Percentiles rank a stretch among this genome's conserved stretches.
These are phyloP conservation scores for Spilogale gracilis DNA, from an alignment of 2,113 vertebrate species.

Conservation along the genomic window DNA sequence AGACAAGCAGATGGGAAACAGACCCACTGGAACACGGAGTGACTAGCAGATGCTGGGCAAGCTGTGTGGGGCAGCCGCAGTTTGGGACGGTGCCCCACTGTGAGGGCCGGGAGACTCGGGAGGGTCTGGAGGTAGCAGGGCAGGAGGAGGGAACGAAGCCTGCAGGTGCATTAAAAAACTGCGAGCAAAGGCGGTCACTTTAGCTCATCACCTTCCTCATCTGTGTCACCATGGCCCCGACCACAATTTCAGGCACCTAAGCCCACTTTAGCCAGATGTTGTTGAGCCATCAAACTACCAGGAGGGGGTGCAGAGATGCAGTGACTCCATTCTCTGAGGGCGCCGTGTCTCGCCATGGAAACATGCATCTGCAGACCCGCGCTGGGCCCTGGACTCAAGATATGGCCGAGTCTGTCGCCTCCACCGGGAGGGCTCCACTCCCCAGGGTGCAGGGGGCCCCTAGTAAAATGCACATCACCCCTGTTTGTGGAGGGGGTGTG, in stretches of 20 bases:
- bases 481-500: neutral
- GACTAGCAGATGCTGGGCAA: neutral
- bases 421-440: too few species aligned
- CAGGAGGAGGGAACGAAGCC: neutral
- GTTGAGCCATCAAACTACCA: neutral
- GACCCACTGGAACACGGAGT: neutral
- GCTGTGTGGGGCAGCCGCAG: neutral
- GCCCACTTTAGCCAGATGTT: neutral
- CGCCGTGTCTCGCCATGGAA: neutral
- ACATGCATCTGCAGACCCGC: neutral
- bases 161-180: neutral
- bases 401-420: neutral
- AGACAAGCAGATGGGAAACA: neutral
- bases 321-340: neutral
- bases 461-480: neutral
- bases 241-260: neutral
- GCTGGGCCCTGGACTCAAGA: neutral
- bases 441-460: neutral
- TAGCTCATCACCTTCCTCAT: neutral
- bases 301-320: neutral
- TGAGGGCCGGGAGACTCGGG: neutral
- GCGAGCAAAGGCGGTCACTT: neutral
- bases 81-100: accelerated
- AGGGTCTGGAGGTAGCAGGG: neutral
- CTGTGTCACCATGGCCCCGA: accelerated